Evolutionary conservation across 2,888 invertebrate species (phyloP), one percentile per base, ranked within the genome.

Genomic region (Pycnomerus fuliginosus): DNA sequence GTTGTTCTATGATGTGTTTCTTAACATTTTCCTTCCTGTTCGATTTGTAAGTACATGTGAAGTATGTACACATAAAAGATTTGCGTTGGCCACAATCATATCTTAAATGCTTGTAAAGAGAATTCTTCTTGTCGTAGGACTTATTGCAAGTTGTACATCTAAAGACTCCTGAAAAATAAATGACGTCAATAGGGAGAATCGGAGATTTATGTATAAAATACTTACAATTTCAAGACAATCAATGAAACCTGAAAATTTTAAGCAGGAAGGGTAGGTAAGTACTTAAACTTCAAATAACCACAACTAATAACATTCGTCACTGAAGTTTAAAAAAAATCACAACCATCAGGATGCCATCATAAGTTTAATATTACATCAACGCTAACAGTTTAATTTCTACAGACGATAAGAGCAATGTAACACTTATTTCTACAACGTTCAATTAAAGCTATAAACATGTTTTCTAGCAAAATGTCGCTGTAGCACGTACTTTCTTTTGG

Each of bases 51-150:
- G 27, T 39, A 16, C 39, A 39, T 1, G 7, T 11, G 12, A 43
- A 51, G 22, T 43, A 30, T 8, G 34, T 14, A 23, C 56, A 56
- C 12, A 22, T 20, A 29, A 55, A 55, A 4, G 27, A 38, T 3
- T 24, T 44, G 48, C 7, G 8, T 4, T 30, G 23, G 11, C 39
- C 39, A 23, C 56, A 56, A 24, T 56, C 56, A 42, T 52, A 56
- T 33, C 46, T 53, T 24, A 30, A 22, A 15, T 56, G 55, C 16
- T 53, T 45, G 33, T 38, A 43, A 11, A 55, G 34, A 8, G 52
- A 46, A 7, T 42, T 42, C 22, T 41, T 48, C 12, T 44, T 44
- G 16, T 42, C 42, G 35, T 56, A 55, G 3, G 24, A 3, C 31
- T 50, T 53, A 11, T 49, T 43, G 38, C 56, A 56, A 16, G 37